Evolutionary conservation across 2,113 vertebrate species (phyloP), one percentile per base, ranked within the genome.

Genomic region (Pseudopodoces humilis): DNA sequence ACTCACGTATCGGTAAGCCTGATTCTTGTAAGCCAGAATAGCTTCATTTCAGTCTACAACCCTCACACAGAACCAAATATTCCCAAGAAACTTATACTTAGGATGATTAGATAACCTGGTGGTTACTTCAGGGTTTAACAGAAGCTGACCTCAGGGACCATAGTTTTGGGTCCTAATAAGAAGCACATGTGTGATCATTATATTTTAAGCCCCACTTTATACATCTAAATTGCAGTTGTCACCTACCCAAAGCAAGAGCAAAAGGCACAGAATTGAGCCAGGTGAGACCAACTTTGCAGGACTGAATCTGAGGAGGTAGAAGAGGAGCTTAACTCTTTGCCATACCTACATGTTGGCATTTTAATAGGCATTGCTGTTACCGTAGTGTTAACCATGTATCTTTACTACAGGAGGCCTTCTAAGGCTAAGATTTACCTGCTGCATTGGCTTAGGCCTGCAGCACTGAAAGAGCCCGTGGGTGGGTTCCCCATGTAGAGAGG

Each of bases 321-420:
- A 62, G 30, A 85, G 22, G 15, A 55, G 63, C 39, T 31, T 68
- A 44, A 60, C 25, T 33, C 44, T 49, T 41, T 53, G 52, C n/a
- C 2, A 1, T 27, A 37, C 20, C 44, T 43, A 14, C 21, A 21
- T 53, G 65, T 41, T 49, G 43, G 22, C 46, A 75, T 17, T 27
- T 74, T 58, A 39, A 39, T 19, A 20, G 8, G 37, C 19, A 35
- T 5, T 78, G 37, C 43, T 55, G 37, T n/a, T 62, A 74, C 8
- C 22, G 55, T 3, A 59, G 33, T 0, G 0, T 55, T 75, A 70
- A 23, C 9, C 13, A 19, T 3, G 19, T 16, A 49, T 23, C 5
- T 47, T 64, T 53, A 39, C 16, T 62, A 47, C 75, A 39, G 6
- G 24, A 33, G 53, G 28, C 9, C 60, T 62, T 39, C 10, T 58